Evolutionary conservation across 2,797 vertebrate genomes (phyloP).

Genomic region (Allobates femoralis): DNA sequence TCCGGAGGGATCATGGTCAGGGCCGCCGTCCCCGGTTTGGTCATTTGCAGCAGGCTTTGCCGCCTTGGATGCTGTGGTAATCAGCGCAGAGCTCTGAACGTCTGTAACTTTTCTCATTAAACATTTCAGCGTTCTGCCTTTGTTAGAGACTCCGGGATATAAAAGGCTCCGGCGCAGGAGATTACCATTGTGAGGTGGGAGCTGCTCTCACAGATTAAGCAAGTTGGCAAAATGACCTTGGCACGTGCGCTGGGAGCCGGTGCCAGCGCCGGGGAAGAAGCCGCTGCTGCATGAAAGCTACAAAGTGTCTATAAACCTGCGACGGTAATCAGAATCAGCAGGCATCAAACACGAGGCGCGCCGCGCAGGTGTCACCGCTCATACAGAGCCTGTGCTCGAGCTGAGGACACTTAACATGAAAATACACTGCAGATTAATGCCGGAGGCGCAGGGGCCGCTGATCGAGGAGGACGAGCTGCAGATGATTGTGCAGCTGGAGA

Average conservation of each 20-base stretch:
- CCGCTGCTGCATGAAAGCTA: neutral
- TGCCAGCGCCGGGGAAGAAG: neutral
- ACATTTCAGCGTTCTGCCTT: conserved; percentile 11
- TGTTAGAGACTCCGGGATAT: neutral
- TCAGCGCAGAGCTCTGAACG: neutral
- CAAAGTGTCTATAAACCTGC: conserved; percentile 34
- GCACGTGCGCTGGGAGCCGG: neutral
- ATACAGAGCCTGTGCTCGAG: conserved; percentile 9
- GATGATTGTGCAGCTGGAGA: conserved; percentile 53
- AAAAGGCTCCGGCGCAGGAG: neutral
- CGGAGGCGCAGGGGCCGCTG: conserved; percentile 22
- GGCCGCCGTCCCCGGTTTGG: too few species aligned
- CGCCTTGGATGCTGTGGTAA: neutral
- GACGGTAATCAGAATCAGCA: conserved; percentile 48
- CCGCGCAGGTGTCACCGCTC: conserved; percentile 36
- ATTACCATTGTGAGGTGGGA: neutral
- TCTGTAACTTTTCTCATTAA: conserved; percentile 19
- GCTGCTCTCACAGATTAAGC: conserved; percentile 1
- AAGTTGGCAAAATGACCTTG: conserved; percentile 40
- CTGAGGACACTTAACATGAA: conserved; percentile 37
- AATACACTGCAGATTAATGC: conserved; percentile 36
- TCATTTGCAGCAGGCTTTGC: neutral
- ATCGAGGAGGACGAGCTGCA: neutral
- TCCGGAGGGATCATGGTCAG: too few species aligned
- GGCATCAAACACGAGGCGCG: neutral